phyloP scores from a whole-genome alignment of 2,113 vertebrate species.

The Lutjanus erythropterus region DNA sequence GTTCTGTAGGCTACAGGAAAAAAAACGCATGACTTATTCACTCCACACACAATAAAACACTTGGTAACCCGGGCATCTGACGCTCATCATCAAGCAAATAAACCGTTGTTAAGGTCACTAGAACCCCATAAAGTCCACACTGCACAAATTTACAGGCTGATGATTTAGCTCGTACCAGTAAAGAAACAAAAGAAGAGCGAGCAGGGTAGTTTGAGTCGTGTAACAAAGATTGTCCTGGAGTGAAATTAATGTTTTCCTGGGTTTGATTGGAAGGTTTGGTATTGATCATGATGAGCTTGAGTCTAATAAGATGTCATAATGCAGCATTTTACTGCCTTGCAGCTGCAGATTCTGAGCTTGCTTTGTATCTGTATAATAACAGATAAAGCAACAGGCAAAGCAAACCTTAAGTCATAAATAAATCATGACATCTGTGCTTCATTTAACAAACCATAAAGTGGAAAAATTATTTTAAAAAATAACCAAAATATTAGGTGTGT shows the following conservation, averaged over 20 bases:
- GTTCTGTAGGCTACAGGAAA: conserved; percentile 16
- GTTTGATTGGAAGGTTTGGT: background rate
- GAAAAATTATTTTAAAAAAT: background rate
- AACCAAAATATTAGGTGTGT: conserved; percentile 8
- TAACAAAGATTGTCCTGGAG: background rate
- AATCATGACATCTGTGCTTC: conserved; percentile 18
- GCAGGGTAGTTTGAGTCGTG: background rate
- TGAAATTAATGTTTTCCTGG: background rate
- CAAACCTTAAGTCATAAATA: background rate
- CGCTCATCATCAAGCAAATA: background rate
- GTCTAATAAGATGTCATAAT: conserved; percentile 49
- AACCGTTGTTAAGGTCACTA: background rate
- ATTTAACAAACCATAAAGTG: conserved; percentile 10
- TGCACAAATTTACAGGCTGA: background rate
- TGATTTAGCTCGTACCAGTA: background rate
- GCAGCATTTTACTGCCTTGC: conserved; percentile 64
- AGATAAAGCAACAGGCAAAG: conserved; percentile 5
- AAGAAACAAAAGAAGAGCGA: background rate
- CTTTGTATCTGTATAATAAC: background rate
- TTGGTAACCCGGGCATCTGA: background rate
- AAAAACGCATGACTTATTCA: conserved; percentile 42
- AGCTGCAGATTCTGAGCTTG: conserved; percentile 32
- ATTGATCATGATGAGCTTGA: background rate
- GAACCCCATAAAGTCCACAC: background rate
- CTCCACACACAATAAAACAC: background rate